These are phyloP conservation scores for Caerostris darwini DNA, from an alignment of 1,140 invertebrate genomes.

Conservation along the genomic window DNA sequence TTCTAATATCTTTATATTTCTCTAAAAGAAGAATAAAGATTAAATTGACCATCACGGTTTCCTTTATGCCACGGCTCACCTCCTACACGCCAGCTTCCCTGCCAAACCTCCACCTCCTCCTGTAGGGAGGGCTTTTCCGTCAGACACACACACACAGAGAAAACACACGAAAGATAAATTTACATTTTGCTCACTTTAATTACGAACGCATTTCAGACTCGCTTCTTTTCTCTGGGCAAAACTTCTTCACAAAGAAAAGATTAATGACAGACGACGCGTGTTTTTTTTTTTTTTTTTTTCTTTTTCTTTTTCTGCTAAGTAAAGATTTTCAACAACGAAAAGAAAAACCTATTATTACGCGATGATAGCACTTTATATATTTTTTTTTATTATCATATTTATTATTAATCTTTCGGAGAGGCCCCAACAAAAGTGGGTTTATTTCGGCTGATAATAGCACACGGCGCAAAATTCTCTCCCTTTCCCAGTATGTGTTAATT, in stretches of 20 bases:
- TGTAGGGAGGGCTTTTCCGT: not conserved
- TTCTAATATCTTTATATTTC: not conserved
- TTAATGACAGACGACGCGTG: constrained; percentile 34
- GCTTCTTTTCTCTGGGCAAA: not conserved
- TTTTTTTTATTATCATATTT: not conserved
- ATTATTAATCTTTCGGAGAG: constrained; percentile 62
- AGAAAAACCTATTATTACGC: constrained; percentile 45
- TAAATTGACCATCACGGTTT: not conserved
- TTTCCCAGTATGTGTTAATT: constrained; percentile 27
- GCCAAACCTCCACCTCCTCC: not conserved
- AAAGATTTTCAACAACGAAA: not conserved
- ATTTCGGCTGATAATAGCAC: constrained; percentile 65
- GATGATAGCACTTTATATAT: not conserved
- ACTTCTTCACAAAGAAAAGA: constrained; percentile 55
- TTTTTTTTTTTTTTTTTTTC: not conserved
- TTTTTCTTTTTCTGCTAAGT: not conserved
- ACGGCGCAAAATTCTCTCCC: not conserved
- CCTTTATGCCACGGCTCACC: not conserved
- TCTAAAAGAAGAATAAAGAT: not conserved
- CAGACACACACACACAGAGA: constrained; percentile 1
- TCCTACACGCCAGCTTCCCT: not conserved
- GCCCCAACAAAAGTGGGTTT: constrained; percentile 69
- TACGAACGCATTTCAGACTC: constrained; percentile 16
- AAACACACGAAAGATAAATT: constrained; percentile 68
- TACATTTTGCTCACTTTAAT: constrained; percentile 55